Evolutionary conservation across 1,140 invertebrate genomes (phyloP), one percentile per base, ranked within the genome.

Genomic region (Aphelinus certus): DNA sequence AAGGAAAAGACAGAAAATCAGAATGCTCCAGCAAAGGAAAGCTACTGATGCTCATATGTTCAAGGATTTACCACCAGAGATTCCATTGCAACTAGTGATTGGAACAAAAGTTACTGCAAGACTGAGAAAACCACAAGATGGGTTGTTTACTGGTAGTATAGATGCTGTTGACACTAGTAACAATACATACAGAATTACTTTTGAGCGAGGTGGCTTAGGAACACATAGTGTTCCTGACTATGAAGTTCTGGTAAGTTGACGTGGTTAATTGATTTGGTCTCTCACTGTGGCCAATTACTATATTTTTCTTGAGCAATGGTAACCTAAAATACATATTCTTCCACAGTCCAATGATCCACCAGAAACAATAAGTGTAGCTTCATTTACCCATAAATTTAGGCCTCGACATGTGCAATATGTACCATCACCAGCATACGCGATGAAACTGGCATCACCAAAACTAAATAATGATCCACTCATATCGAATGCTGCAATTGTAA

Each of bases 111-210:
- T 99, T 0, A 94, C 96, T 56, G 96, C 96, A 78, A 86, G 97
- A 77, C 86, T 99, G 78, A 89, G 97, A 63, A 93, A 93, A 84
- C 97, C 97, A 4, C 97, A 99, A 88, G 97, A 99, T 90, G 98
- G 98, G 10, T 89, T 99, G 47, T 99, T 98, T 83, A 97, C 95
- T 70, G 98, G 98, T 5, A 95, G 93, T 57, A 96, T 99, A 76
- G 97, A 99, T 88, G 98, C 97, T 55, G 94, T 99, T n/a, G 97
- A 99, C 84, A 97, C 97, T 1, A 94, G 96, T 3, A 97, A 97
- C 83, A 97, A 97, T 83, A 97, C 96, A n/a, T 99, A 99, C 84
- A 91, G 98, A 81, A 96, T 99, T 71, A 97, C 96, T 1, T 99
- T 99, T 89, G 97, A 99, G 85, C 90, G 97, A 74, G 91, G 92